Evolutionary conservation across 35 echinoderm and acorn worm species (phyloP), one percentile per base, ranked within the genome.

Genomic region (Apostichopus parvimensis): DNA sequence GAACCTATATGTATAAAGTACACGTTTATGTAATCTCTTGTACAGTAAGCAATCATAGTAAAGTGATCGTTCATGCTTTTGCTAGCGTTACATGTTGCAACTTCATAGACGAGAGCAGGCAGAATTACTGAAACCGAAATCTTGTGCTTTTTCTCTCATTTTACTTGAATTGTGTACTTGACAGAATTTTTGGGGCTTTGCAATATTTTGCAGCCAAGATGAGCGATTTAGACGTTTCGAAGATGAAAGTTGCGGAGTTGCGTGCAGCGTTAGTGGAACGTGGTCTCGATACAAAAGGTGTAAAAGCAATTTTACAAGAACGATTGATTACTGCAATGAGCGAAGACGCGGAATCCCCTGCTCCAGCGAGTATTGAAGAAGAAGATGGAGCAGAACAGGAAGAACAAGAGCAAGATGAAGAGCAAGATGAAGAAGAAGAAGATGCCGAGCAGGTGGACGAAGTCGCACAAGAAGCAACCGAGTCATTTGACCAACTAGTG

Each of bases 211-310:
- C 71, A 18, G 17, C 15, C 65, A 98, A 94, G 79, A 98, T 98
- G 96, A 95, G 94, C 95, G 94, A 92, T 10, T 70, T 98, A 56
- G 92, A 93, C 9, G 89, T 93, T 17, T 89, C 92, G 28, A 98
- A 98, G 78, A 81, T 98, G 95, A 98, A 96, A 84, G 97, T 98
- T 8, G 97, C 94, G 0, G 95, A 98, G 88, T 92, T 98, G 53
- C 86, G 97, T 14, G 83, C 82, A 13, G 95, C 92, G 56, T 83
- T 98, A n/a, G 94, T 96, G 56, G 57, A 90, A 81, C 93, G 97
- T 90, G 97, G 95, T 34, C 89, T 98, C 14, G 97, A 98, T 58
- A 94, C 95, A 18, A 98, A 98, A 81, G 97, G 97, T 53, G 94
- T 98, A 18, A 98, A 98, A 86, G 97, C 95, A 28, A 82, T 98